Evolutionary conservation across 92 coral and sea anemone genomes (phyloP).

Genomic region (Galaxea fascicularis): DNA sequence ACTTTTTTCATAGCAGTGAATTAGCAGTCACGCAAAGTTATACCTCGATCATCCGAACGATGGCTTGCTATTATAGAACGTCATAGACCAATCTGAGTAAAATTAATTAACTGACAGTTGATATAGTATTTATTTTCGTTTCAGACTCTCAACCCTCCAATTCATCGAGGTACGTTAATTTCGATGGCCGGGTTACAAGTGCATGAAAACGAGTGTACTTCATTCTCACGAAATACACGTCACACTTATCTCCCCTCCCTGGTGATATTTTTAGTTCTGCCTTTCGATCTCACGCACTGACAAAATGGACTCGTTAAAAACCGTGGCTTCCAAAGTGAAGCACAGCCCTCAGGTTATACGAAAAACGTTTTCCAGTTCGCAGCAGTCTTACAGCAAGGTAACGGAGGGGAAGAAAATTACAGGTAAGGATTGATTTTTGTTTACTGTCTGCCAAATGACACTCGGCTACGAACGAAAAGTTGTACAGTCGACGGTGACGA

Average conservation of each 20-base stretch:
- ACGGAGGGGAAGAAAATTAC: slow-evolving; percentile 57
- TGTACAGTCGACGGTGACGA: not conserved
- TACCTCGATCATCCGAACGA: too few relatives aligned
- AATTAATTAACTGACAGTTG: too few relatives aligned
- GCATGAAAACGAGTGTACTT: not conserved
- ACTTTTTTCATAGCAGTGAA: too few relatives aligned
- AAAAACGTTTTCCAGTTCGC: slow-evolving; percentile 68
- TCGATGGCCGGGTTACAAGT: too few relatives aligned
- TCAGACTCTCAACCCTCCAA: too few relatives aligned
- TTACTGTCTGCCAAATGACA: not conserved
- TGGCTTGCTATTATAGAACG: too few relatives aligned
- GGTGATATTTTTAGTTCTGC: not conserved
- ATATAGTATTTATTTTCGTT: too few relatives aligned
- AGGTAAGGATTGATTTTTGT: slow-evolving; percentile 54
- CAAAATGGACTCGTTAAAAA: slow-evolving; percentile 82
- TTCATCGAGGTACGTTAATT: too few relatives aligned
- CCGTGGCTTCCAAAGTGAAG: slow-evolving; percentile 90
- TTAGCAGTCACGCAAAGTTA: too few relatives aligned
- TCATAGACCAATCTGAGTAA: too few relatives aligned
- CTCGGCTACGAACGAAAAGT: not conserved
- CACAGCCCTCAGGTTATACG: slow-evolving; percentile 93
- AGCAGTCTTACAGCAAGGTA: slow-evolving; percentile 38
- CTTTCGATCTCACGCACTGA: not conserved
- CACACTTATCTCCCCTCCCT: slow-evolving; percentile 6
- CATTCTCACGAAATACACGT: too few relatives aligned